Percentiles rank a stretch among this genome's conserved stretches.
Evolutionary conservation across 2,797 vertebrate genomes (phyloP).

Genomic region (Sparidentex hasta): DNA sequence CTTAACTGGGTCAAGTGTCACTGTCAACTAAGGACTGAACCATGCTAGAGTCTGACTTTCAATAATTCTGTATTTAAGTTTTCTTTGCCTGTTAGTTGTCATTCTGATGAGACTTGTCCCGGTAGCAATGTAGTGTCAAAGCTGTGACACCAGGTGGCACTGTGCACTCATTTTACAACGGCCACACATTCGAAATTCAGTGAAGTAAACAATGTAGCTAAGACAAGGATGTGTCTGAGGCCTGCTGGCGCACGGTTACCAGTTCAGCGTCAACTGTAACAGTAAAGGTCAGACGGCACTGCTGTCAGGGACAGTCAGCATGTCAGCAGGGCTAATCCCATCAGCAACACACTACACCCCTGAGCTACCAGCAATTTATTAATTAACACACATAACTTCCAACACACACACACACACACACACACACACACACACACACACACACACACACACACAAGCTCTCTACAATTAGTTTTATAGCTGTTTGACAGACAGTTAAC

Average conservation of each 20-base stretch:
- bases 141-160: conserved; percentile 49
- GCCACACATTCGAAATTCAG: background rate
- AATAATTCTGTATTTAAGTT: background rate
- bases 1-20: background rate
- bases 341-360: conserved; percentile 28
- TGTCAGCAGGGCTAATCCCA: conserved; percentile 54
- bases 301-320: conserved; percentile 21
- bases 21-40: background rate
- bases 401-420: background rate
- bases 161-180: background rate
- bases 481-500: background rate
- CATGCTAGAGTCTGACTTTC: background rate
- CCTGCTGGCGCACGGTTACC: background rate
- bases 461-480: background rate
- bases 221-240: too few species aligned
- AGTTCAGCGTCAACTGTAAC: conserved; percentile 11
- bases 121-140: conserved; percentile 2
- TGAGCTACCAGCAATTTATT: background rate
- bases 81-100: background rate
- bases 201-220: too few species aligned
- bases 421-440: background rate
- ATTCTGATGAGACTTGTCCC: background rate
- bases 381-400: conserved; percentile 8
- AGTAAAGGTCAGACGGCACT: conserved; percentile 22
- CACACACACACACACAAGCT: background rate